phyloP scores from a whole-genome alignment of 2,113 vertebrate genomes.

The Triplophysa tibetana region DNA sequence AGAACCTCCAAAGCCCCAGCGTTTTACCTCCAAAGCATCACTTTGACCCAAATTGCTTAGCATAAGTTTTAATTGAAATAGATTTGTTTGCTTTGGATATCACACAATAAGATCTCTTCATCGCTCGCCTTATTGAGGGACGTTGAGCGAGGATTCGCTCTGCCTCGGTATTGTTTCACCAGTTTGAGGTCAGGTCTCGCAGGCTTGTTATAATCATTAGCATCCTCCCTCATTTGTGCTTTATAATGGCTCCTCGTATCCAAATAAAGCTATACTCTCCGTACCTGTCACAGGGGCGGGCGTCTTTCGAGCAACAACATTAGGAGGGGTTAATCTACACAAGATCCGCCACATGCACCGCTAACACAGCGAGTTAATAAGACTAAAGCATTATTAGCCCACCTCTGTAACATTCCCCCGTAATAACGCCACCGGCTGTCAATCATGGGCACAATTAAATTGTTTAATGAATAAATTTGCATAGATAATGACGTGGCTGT shows the following conservation, averaged over 20 bases:
- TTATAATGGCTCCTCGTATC: slow-evolving; percentile 40
- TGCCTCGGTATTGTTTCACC: slow-evolving; percentile 33
- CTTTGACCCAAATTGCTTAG: background rate
- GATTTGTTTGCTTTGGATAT: slow-evolving; percentile 17
- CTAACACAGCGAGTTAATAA: slow-evolving; percentile 71
- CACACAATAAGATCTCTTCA: background rate
- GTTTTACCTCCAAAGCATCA: background rate
- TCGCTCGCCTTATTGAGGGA: slow-evolving; percentile 4
- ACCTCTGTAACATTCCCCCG: slow-evolving; percentile 67
- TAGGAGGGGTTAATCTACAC: slow-evolving; percentile 74
- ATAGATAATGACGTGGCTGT: slow-evolving; percentile 70
- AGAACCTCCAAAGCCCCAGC: background rate
- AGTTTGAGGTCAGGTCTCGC: slow-evolving; percentile 45
- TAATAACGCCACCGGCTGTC: slow-evolving; percentile 71
- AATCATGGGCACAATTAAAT: slow-evolving; percentile 79
- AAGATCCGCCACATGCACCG: slow-evolving; percentile 71
- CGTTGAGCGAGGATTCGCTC: slow-evolving; percentile 12
- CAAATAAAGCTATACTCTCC: slow-evolving; percentile 43
- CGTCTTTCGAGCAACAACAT: slow-evolving; percentile 42
- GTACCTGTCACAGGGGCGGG: slow-evolving; percentile 22
- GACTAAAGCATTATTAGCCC: slow-evolving; percentile 77
- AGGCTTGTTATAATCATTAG: slow-evolving; percentile 52
- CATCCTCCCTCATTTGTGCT: slow-evolving; percentile 36
- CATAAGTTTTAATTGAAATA: slow-evolving; percentile 31
- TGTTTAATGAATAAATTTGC: slow-evolving; percentile 83